A percentile compares a stretch with the other conserved stretches of the same genome.
phyloP scores from a whole-genome alignment of 2,797 vertebrate genomes.

The Acanthiza pusilla region DNA sequence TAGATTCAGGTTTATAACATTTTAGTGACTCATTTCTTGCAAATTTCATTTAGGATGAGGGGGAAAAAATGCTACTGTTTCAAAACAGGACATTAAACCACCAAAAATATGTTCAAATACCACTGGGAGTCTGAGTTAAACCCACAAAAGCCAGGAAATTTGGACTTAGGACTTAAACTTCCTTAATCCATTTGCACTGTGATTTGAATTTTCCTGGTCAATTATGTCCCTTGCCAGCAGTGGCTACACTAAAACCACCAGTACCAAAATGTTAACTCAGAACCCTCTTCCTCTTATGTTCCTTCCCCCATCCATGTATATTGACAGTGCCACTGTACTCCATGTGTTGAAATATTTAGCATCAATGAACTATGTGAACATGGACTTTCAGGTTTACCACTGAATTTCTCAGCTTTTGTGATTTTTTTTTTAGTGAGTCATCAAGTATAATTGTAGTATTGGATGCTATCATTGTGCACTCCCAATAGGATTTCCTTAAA shows the following conservation, averaged over 20 bases:
- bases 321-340: background rate
- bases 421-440: background rate
- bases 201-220: conserved; percentile 28
- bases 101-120: conserved; percentile 30
- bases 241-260: background rate
- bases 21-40: background rate
- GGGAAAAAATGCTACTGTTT: background rate
- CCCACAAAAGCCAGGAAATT: conserved; percentile 32
- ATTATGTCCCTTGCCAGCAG: conserved; percentile 3
- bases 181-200: conserved; percentile 26
- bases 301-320: background rate
- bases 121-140: background rate
- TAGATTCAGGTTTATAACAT: background rate
- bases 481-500: background rate
- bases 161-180: conserved; percentile 29
- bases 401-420: background rate
- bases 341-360: background rate
- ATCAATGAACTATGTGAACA: background rate
- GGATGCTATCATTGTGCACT: background rate
- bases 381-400: background rate
- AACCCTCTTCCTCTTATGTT: background rate
- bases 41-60: background rate
- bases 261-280: background rate
- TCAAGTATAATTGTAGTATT: background rate
- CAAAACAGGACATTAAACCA: background rate